phyloP scores from a whole-genome alignment of 2,888 invertebrate species.

The Zootermopsis nevadensis region DNA sequence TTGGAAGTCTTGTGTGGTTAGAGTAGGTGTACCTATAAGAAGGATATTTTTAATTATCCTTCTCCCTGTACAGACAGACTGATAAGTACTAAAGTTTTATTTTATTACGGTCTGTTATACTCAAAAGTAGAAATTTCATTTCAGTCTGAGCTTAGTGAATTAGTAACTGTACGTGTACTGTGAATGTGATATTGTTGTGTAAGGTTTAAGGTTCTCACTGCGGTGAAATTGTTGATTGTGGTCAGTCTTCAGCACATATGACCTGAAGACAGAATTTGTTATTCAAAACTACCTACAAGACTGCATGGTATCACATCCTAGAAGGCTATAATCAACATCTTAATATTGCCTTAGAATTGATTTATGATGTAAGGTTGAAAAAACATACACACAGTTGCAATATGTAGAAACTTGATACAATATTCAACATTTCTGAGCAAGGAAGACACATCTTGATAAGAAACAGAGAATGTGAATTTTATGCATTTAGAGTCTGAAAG shows the following conservation, averaged over 20 bases:
- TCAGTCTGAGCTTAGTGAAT: background rate
- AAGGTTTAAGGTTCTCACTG: too few relatives aligned
- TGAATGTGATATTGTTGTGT: too few relatives aligned
- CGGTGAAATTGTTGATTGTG: too few relatives aligned
- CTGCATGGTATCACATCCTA: too few relatives aligned
- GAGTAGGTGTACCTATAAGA: too few relatives aligned
- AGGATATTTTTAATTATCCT: background rate
- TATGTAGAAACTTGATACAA: background rate
- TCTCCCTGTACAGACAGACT: background rate
- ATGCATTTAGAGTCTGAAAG: background rate
- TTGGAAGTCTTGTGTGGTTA: background rate
- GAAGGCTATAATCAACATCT: too few relatives aligned
- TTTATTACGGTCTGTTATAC: background rate
- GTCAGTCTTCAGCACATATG: too few relatives aligned
- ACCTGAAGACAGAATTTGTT: too few relatives aligned
- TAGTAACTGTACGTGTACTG: too few relatives aligned
- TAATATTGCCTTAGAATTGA: background rate
- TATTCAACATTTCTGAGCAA: background rate
- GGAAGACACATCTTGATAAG: background rate
- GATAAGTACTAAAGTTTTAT: background rate
- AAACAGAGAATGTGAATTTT: background rate
- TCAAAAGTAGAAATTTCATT: background rate
- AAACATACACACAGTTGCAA: background rate
- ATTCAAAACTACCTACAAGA: too few relatives aligned
- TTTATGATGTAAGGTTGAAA: background rate